These are phyloP conservation scores for Corbicula japonica DNA, from an alignment of 2,888 invertebrate species.

Conservation along the genomic window DNA sequence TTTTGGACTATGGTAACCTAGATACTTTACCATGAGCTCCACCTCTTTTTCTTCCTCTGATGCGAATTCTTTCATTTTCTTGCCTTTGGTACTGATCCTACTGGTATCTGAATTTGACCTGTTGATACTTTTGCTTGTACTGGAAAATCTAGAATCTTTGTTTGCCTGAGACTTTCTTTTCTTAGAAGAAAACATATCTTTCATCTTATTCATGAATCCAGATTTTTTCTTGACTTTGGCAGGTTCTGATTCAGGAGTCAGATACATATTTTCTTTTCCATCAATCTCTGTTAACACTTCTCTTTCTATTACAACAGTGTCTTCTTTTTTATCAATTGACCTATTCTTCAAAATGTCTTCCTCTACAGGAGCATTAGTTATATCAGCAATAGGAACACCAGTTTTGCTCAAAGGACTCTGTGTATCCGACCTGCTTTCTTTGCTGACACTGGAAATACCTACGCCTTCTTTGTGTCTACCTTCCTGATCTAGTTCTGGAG, in stretches of 20 bases:
- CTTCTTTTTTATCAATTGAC: conserved; percentile 20
- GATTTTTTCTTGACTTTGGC: conserved; percentile 11
- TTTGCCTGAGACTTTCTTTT: conserved; percentile 9
- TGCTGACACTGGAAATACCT: too few relatives aligned
- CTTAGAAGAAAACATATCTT: conserved; percentile 23
- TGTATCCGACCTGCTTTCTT: too few relatives aligned
- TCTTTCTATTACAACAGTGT: conserved; percentile 8
- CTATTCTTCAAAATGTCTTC: conserved; percentile 10
- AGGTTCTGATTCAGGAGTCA: not conserved
- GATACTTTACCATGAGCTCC: conserved; percentile 40
- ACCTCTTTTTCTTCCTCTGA: conserved; percentile 26
- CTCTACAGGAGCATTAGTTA: conserved; percentile 16
- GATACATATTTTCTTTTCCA: conserved; percentile 19
- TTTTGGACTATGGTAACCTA: conserved; percentile 48
- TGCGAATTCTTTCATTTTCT: conserved; percentile 17
- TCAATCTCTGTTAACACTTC: too few relatives aligned
- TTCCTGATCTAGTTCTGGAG: too few relatives aligned
- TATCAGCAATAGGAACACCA: conserved; percentile 18
- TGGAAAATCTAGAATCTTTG: conserved; percentile 16
- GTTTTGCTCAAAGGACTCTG: too few relatives aligned
- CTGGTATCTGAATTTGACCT: conserved; percentile 24
- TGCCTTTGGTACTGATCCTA: conserved; percentile 24
- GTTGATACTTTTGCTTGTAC: conserved; percentile 32
- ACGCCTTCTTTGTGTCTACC: too few relatives aligned
- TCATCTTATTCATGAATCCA: conserved; percentile 35